Conservation (phyloP, 2,888 invertebrate genomes). For the Tinea trinotella region DNA sequence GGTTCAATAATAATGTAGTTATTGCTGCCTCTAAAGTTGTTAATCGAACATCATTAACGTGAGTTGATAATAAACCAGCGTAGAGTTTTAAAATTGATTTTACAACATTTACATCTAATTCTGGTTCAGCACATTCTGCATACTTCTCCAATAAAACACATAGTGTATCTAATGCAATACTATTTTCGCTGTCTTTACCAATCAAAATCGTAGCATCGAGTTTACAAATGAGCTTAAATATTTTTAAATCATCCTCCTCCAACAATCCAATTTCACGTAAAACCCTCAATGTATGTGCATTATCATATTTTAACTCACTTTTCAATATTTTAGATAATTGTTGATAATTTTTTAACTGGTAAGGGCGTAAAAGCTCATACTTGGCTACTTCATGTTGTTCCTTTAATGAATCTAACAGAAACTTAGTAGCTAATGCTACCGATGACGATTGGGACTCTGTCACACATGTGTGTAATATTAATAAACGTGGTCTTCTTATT, state of each 20-base stretch:
- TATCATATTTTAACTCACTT: conserved; percentile 54
- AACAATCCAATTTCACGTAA: conserved; percentile 53
- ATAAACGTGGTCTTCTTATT: conserved; percentile 46
- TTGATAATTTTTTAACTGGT: conserved; percentile 66
- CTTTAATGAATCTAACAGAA: conserved; percentile 42
- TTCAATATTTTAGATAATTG: conserved; percentile 57
- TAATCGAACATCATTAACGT: not conserved
- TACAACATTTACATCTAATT: not conserved
- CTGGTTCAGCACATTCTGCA: conserved; percentile 27
- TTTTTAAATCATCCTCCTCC: conserved; percentile 47
- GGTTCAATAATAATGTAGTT: conserved; percentile 37
- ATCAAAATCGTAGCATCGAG: conserved; percentile 44
- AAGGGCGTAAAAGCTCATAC: conserved; percentile 54
- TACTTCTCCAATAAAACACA: conserved; percentile 58
- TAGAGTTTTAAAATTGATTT: conserved; percentile 47
- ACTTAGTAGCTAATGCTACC: conserved; percentile 41
- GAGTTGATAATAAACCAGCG: conserved; percentile 44
- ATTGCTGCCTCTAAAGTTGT: conserved; percentile 55
- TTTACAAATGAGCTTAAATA: conserved; percentile 53
- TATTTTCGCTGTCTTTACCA: conserved; percentile 60
- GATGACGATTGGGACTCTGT: not conserved
- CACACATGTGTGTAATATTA: conserved; percentile 24
- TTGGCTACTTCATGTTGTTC: conserved; percentile 42
- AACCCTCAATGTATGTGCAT: conserved; percentile 47
- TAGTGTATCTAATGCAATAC: conserved; percentile 65